Evolutionary conservation across 1,140 invertebrate genomes (phyloP), one percentile per base, ranked within the genome.

Genomic region (Drosophila nigrodunni): DNA sequence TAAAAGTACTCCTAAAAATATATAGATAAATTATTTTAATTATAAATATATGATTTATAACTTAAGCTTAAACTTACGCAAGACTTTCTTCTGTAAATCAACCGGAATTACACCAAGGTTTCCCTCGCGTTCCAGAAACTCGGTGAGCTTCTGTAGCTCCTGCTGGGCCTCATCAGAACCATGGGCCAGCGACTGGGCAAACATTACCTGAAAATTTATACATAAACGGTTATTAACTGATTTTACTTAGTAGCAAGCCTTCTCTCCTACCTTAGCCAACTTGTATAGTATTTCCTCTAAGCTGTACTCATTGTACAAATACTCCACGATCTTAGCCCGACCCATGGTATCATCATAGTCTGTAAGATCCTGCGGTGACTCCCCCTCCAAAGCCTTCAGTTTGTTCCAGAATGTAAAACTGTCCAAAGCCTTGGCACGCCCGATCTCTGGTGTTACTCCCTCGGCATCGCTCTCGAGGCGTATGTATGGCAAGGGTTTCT

Each of bases 271-370:
- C 93, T 96, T 96, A 43, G 95, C 95, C 9, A 96, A 92, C 75
- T 96, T 95, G 88, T 96, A 96, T 58, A 96, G 95, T 1, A 96
- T 95, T 90, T 96, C 95, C 91, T 96, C 95, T 35, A 96, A 91
- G 7, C 95, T 95, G 78, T 95, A 95, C 80, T 96, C 95, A 6
- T 95, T 95, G 92, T 95, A 95, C 7, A 95, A 91, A 39, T 94
- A 94, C 78, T 96, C 95, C 0, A 95, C 95, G 6, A 95, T 93
- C 66, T 94, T 93, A 18, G 96, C 76, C 11, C 93, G 88, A 46
- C 94, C 93, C 47, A 93, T 65, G 8, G 93, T 74, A 41, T 93
- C 93, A 67, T 93, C 93, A 68, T 94, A 94, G 59, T 92, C 91
- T 7, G 78, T 75, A n/a, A 82, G 39, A 59, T 92, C 87, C 67